Evolutionary conservation across 2,113 vertebrate genomes (phyloP).

Genomic region (Danionella cerebrum): DNA sequence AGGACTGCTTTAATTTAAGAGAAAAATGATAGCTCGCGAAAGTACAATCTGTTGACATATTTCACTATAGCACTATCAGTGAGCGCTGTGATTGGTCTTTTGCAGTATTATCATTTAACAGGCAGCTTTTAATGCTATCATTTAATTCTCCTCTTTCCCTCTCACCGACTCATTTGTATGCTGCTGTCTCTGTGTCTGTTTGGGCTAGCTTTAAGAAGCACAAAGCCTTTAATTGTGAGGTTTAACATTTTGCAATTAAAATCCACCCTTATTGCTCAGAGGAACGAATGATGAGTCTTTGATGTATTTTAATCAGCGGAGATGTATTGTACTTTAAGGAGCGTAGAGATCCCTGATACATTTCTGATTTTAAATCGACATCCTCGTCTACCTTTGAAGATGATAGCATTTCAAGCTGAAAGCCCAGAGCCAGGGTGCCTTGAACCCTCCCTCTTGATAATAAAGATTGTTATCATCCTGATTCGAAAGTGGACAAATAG

Average conservation of each 20-base stretch:
- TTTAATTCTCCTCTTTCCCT: conserved; percentile 31
- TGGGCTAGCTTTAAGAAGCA: conserved; percentile 81
- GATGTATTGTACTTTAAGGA: conserved; percentile 87
- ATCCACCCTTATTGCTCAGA: conserved; percentile 84
- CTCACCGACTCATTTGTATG: conserved; percentile 73
- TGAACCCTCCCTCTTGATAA: conserved; percentile 59
- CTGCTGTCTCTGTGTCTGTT: conserved; percentile 70
- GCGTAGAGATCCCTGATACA: conserved; percentile 81
- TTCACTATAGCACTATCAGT: conserved; percentile 47
- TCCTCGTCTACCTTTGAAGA: conserved; percentile 73
- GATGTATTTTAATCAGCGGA: conserved; percentile 87
- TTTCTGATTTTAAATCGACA: conserved; percentile 77
- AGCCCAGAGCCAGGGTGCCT: conserved; percentile 57
- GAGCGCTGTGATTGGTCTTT: conserved; percentile 50
- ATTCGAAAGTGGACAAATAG: conserved; percentile 70
- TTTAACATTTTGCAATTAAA: conserved; percentile 97
- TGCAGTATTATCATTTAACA: conserved; percentile 55
- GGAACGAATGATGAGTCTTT: conserved; percentile 79
- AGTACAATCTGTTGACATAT: conserved; percentile 49
- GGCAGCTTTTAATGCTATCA: conserved; percentile 47
- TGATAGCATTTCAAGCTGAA: conserved; percentile 56
- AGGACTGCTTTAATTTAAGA: conserved; percentile 22
- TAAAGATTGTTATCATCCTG: conserved; percentile 60
- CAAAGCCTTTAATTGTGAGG: conserved; percentile 90
- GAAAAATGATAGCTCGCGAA: conserved; percentile 43